Conservation (phyloP, 1,140 invertebrate species). For the Potamilus streckersoni region DNA sequence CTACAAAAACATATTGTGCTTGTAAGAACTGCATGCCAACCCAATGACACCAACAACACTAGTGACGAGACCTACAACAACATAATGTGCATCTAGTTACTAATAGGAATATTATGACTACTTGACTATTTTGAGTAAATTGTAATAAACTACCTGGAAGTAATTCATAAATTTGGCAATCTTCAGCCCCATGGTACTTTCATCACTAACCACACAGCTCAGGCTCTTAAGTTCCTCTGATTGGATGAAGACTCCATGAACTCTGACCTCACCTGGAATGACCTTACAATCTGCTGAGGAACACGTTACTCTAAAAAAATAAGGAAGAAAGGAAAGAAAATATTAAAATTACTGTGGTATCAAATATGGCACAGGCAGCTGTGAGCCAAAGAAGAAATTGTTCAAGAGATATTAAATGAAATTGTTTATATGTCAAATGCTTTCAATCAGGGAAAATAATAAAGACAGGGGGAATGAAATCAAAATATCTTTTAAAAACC, state of each 20-base stretch:
- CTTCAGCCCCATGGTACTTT: constrained; percentile 56
- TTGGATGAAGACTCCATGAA: constrained; percentile 59
- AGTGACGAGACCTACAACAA: too few species aligned
- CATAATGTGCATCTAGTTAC: too few species aligned
- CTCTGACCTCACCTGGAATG: constrained; percentile 64
- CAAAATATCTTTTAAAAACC: neutral
- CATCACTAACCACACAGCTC: constrained; percentile 58
- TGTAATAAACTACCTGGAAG: constrained; percentile 63
- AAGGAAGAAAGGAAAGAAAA: neutral
- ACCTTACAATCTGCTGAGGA: constrained; percentile 60
- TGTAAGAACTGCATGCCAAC: too few species aligned
- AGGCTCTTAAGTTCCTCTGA: constrained; percentile 54
- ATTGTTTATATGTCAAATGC: neutral
- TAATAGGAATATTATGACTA: neutral
- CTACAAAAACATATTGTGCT: too few species aligned
- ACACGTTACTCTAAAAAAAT: constrained; percentile 38
- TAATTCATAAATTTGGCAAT: constrained; percentile 70
- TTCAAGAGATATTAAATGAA: neutral
- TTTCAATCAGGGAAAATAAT: neutral
- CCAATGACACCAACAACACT: too few species aligned
- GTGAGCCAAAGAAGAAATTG: too few species aligned
- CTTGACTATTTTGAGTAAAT: too few species aligned
- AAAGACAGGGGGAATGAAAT: neutral
- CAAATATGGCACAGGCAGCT: too few species aligned
- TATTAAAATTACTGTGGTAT: too few species aligned